phyloP scores from a whole-genome alignment of 2,888 invertebrate genomes.

The Latrodectus elegans region DNA sequence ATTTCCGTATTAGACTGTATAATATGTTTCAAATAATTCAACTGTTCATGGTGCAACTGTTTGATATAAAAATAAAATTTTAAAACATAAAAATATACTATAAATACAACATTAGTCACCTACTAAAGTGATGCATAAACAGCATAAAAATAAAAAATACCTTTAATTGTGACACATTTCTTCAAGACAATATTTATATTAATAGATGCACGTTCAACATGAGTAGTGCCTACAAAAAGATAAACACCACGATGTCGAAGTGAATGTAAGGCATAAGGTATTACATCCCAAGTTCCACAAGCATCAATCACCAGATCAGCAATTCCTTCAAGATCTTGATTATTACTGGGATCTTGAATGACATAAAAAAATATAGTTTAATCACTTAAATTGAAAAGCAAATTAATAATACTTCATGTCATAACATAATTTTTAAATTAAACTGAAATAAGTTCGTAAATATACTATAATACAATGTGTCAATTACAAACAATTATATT shows the following conservation, averaged over 20 bases:
- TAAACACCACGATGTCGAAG: conserved; percentile 68
- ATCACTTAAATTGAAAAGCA: not conserved
- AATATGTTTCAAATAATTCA: no score
- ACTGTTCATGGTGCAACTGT: no score
- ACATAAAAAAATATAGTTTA: not conserved
- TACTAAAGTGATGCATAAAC: no score
- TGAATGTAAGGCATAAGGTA: conserved; percentile 60
- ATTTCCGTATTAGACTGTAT: no score
- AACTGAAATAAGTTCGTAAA: not conserved
- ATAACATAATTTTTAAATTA: not conserved
- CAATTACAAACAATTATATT: no score
- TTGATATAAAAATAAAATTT: no score
- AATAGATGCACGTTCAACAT: conserved; percentile 36
- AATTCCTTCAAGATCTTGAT: conserved; percentile 36
- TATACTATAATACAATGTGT: not conserved
- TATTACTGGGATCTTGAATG: conserved; percentile 10
- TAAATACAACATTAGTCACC: no score
- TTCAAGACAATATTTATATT: conserved; percentile 57
- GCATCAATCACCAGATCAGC: conserved; percentile 69
- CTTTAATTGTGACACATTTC: conserved; percentile 68
- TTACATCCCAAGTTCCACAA: conserved; percentile 59
- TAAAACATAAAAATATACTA: no score
- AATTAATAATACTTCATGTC: not conserved
- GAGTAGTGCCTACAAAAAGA: conserved; percentile 58
- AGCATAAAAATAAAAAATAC: conserved; percentile 9